phyloP scores from a whole-genome alignment of 23 tunicate genomes.

The Clavelina lepadiformis region DNA sequence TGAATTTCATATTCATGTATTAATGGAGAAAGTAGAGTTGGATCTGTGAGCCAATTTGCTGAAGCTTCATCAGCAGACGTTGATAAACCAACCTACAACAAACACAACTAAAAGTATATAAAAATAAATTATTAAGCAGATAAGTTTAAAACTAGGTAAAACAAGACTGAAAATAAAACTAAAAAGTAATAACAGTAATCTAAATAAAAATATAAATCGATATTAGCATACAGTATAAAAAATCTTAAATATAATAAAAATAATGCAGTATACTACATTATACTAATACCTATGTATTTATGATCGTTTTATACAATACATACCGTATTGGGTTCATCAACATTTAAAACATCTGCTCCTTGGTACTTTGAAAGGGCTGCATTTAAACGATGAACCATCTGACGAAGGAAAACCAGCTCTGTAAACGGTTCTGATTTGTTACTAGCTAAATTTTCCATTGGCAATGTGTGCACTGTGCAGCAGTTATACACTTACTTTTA shows the following conservation, averaged over 20 bases:
- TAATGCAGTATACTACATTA: too few relatives aligned
- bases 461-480: too few relatives aligned
- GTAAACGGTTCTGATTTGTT: too few relatives aligned
- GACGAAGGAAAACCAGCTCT: constrained; percentile 42
- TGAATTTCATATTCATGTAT: constrained; percentile 43
- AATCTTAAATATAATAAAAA: too few relatives aligned
- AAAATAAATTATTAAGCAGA: not conserved
- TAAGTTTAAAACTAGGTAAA: not conserved
- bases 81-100: constrained; percentile 10
- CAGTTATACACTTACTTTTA: too few relatives aligned
- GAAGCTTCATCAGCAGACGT: constrained; percentile 7
- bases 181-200: not conserved
- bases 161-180: not conserved
- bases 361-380: constrained; percentile 43
- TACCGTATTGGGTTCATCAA: too few relatives aligned
- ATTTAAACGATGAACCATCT: constrained; percentile 48
- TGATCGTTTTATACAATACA: too few relatives aligned
- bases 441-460: too few relatives aligned
- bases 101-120: not conserved
- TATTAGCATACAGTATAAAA: too few relatives aligned
- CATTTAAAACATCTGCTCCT: constrained; percentile 9
- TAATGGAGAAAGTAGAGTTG: constrained; percentile 34
- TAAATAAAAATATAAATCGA: too few relatives aligned
- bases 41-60: constrained; percentile 54
- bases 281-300: too few relatives aligned